Evolutionary conservation across 2,797 vertebrate species (phyloP).

Genomic region (Furcifer pardalis): DNA sequence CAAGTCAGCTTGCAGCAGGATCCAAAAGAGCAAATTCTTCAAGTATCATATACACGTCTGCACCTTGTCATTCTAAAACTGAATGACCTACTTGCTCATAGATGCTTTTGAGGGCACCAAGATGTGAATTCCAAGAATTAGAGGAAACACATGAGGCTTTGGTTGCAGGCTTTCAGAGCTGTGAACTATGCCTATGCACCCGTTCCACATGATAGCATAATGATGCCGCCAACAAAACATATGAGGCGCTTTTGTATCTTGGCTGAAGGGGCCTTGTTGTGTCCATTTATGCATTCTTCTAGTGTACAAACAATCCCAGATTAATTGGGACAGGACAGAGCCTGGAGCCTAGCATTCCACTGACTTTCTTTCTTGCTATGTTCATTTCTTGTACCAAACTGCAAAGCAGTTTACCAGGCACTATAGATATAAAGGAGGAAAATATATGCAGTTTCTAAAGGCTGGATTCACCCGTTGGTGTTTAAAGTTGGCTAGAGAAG

Average conservation of each 20-base stretch:
- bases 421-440: not conserved
- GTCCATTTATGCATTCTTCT: constrained; percentile 28
- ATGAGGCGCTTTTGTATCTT: constrained; percentile 29
- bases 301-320: constrained; percentile 38
- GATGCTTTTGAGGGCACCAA: constrained; percentile 44
- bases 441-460: not conserved
- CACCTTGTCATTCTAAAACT: not conserved
- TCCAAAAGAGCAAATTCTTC: not conserved
- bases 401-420: constrained; percentile 22
- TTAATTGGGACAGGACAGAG: constrained; percentile 21
- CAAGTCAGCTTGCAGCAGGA: not conserved
- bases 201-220: constrained; percentile 51
- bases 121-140: constrained; percentile 63
- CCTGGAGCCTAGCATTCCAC: constrained; percentile 43
- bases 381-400: constrained; percentile 34
- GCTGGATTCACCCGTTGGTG: not conserved
- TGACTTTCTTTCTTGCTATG: constrained; percentile 35
- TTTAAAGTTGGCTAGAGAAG: not conserved
- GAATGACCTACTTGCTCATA: constrained; percentile 1
- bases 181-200: constrained; percentile 42
- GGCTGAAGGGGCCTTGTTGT: constrained; percentile 35
- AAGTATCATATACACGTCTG: not conserved
- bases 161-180: constrained; percentile 57
- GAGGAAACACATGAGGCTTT: constrained; percentile 65
- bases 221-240: constrained; percentile 38